These are phyloP conservation scores for Tympanuchus pallidicinctus DNA, from an alignment of 2,113 vertebrate species.

Conservation along the genomic window DNA sequence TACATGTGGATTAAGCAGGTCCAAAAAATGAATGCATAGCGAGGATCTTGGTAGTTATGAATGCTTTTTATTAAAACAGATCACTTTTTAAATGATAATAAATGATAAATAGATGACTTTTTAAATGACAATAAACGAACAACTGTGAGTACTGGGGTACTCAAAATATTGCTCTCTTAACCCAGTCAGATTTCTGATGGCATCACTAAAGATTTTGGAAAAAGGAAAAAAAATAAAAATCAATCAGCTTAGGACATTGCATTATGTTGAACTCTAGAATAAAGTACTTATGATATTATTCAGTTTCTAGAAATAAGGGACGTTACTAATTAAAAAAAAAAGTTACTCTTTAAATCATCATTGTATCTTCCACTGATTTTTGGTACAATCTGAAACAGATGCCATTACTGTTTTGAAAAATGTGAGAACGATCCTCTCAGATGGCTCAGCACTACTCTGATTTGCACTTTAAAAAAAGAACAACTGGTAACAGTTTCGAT, in stretches of 20 bases:
- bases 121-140: background rate
- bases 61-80: background rate
- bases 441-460: background rate
- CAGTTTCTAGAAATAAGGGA: background rate
- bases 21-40: background rate
- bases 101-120: rapidly evolving
- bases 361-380: background rate
- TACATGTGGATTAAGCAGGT: background rate
- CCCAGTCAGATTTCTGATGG: background rate
- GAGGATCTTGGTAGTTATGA: background rate
- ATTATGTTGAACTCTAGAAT: background rate
- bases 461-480: background rate
- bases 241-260: background rate
- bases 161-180: background rate
- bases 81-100: background rate
- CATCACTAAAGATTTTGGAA: background rate
- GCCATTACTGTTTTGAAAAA: background rate
- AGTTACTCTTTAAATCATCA: background rate
- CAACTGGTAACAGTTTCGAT: background rate
- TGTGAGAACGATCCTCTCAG: background rate
- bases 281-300: background rate
- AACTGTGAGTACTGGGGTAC: background rate
- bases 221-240: background rate
- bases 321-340: background rate
- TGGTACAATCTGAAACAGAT: background rate